Evolutionary conservation across 1,140 invertebrate species (phyloP).

Genomic region (Nasonia giraulti): DNA sequence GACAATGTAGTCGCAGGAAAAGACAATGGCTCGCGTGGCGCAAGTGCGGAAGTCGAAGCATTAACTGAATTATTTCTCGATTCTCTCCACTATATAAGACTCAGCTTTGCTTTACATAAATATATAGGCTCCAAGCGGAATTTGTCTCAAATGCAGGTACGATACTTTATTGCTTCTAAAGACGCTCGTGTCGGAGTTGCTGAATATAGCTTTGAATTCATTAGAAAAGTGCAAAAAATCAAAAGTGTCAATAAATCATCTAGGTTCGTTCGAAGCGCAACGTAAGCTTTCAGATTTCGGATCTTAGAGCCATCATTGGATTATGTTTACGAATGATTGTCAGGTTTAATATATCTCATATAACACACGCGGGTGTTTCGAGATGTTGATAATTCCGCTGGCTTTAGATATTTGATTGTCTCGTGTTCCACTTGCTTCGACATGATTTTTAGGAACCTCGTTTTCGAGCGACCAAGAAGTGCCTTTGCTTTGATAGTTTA

Average conservation of each 20-base stretch:
- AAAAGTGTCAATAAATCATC: neutral
- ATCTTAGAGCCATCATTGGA: conserved; percentile 20
- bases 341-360: conserved; percentile 16
- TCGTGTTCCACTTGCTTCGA: conserved; percentile 19
- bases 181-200: no score
- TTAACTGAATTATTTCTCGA: neutral
- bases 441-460: neutral
- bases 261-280: neutral
- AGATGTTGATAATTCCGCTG: neutral
- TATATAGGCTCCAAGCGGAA: neutral
- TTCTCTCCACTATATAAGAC: neutral
- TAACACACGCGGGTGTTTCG: neutral
- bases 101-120: neutral
- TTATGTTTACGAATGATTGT: conserved; percentile 42
- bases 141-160: neutral
- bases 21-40: neutral
- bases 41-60: neutral
- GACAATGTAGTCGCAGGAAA: conserved; percentile 16
- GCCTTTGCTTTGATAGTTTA: no score
- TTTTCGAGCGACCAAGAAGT: neutral
- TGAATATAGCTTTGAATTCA: neutral
- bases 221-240: neutral
- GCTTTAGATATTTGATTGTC: conserved; percentile 40
- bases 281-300: neutral
- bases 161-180: no score